phyloP scores from a whole-genome alignment of 30 jellyfish, hydroid and myxozoan genomes.

The Rhopilema esculentum region DNA sequence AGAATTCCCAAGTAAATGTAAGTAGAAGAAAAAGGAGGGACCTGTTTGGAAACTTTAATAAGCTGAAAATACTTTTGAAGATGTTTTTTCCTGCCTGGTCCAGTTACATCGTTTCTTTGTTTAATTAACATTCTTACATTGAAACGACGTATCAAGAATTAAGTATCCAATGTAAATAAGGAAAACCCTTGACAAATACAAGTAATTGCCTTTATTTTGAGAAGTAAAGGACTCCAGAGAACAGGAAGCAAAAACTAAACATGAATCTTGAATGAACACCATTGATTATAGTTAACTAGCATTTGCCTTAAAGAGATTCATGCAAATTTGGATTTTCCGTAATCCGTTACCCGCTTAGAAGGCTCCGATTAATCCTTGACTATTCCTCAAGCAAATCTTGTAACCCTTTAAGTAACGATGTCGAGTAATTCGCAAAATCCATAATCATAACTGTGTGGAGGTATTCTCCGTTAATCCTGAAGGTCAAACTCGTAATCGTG shows the following conservation, averaged over 20 bases:
- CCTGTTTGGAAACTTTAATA: neutral
- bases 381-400: neutral
- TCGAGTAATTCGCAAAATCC: no score
- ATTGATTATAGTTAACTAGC: neutral
- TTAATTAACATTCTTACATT: no score
- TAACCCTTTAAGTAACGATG: no score
- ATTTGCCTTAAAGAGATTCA: no score
- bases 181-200: neutral
- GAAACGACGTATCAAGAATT: neutral
- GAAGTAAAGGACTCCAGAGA: neutral
- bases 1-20: no score
- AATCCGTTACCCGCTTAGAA: neutral
- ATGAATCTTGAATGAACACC: neutral
- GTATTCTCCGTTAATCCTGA: no score
- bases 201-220: neutral
- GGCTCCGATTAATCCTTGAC: neutral
- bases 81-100: neutral
- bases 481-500: no score
- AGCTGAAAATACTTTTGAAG: neutral
- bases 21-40: no score
- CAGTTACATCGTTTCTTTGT: neutral
- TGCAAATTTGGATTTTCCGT: neutral
- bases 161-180: neutral
- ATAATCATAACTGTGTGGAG: no score
- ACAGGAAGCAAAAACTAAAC: neutral